Conservation (phyloP, 1,140 invertebrate genomes). For the Calycopis cecrops region DNA sequence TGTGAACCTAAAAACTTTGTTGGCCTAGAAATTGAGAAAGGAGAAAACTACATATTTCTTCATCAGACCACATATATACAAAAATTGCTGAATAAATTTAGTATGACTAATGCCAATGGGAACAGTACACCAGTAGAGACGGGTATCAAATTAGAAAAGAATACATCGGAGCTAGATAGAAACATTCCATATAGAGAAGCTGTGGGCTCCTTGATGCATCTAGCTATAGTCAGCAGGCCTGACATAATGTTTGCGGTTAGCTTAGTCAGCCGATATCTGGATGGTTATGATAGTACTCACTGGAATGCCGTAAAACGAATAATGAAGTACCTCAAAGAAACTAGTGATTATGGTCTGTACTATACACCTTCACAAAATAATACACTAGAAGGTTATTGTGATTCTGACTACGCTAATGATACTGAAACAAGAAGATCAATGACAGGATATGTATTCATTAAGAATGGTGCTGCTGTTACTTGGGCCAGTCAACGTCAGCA, state of each 20-base stretch:
- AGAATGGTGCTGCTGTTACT: conserved; percentile 19
- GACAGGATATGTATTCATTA: conserved; percentile 32
- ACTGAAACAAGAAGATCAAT: conserved; percentile 33
- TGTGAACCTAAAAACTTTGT: conserved; percentile 11
- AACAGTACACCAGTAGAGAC: too few species aligned
- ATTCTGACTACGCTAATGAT: conserved; percentile 49
- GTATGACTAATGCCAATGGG: too few species aligned
- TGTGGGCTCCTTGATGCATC: conserved; percentile 56
- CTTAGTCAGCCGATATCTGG: conserved; percentile 16
- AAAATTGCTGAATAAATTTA: too few species aligned
- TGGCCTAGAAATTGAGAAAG: conserved; percentile 13
- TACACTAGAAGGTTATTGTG: conserved; percentile 30
- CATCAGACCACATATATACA: too few species aligned
- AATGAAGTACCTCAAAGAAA: conserved; percentile 16
- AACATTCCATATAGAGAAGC: too few species aligned
- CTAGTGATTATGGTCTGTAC: conserved; percentile 24
- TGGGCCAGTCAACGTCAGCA: background rate
- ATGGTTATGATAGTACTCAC: conserved; percentile 16
- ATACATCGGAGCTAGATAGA: too few species aligned
- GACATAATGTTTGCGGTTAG: conserved; percentile 26
- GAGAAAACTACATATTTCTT: too few species aligned
- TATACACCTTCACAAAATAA: conserved; percentile 17
- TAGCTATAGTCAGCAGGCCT: conserved; percentile 51
- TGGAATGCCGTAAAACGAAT: conserved; percentile 19
- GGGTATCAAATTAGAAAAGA: too few species aligned